Evolutionary conservation across 2,797 vertebrate species (phyloP).

Genomic region (Melanotaenia trifasciata): DNA sequence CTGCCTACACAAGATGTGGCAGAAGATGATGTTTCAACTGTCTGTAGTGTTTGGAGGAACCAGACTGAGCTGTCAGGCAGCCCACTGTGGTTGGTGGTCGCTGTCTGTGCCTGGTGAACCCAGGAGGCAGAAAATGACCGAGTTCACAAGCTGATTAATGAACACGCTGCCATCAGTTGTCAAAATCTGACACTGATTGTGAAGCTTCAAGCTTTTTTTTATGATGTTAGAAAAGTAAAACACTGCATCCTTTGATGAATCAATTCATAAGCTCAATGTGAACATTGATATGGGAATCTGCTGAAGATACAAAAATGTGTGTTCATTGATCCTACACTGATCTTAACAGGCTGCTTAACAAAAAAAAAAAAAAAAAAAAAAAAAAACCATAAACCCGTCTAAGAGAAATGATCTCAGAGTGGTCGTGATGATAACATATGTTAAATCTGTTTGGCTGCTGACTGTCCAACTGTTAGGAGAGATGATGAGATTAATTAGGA

Average conservation of each 20-base stretch:
- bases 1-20: slow-evolving; percentile 78
- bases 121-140: slow-evolving; percentile 81
- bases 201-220: slow-evolving; percentile 60
- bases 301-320: not conserved
- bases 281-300: slow-evolving; percentile 23
- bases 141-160: slow-evolving; percentile 86
- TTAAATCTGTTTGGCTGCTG: slow-evolving; percentile 74
- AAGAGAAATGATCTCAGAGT: slow-evolving; percentile 48
- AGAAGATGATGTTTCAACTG: slow-evolving; percentile 79
- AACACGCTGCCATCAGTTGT: slow-evolving; percentile 76
- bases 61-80: slow-evolving; percentile 82
- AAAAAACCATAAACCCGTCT: slow-evolving; percentile 38
- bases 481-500: slow-evolving; percentile 83
- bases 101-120: slow-evolving; percentile 81
- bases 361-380: not conserved
- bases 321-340: slow-evolving; percentile 22
- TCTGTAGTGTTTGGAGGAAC: slow-evolving; percentile 68
- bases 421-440: slow-evolving; percentile 67
- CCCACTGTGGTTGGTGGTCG: slow-evolving; percentile 70
- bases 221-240: slow-evolving; percentile 52
- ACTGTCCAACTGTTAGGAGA: slow-evolving; percentile 76
- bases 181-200: slow-evolving; percentile 80
- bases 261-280: slow-evolving; percentile 1
- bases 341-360: slow-evolving; percentile 31
- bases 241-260: slow-evolving; percentile 70